Conservation (phyloP, 2,888 invertebrate species). For the Argynnis bischoffii region DNA sequence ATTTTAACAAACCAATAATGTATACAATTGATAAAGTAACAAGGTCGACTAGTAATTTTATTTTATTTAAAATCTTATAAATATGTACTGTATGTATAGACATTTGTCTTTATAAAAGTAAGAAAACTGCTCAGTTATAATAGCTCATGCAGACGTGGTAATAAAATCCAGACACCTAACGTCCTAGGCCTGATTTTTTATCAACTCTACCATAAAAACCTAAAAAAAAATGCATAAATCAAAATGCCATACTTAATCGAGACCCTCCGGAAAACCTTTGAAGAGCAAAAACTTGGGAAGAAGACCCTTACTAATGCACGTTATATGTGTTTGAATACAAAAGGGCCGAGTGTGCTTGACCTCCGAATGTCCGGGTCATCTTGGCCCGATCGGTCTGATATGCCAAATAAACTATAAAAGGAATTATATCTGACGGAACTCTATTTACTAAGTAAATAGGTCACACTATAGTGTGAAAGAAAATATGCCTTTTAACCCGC, state of each 20-base stretch:
- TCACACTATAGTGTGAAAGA: too few relatives aligned
- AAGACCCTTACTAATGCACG: conserved; percentile 74
- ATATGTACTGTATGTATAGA: too few relatives aligned
- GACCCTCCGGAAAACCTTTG: conserved; percentile 44
- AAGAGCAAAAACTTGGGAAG: conserved; percentile 59
- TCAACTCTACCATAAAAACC: conserved; percentile 12
- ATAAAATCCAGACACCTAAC: conserved; percentile 33
- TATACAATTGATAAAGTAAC: too few relatives aligned
- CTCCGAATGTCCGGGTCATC: conserved; percentile 47
- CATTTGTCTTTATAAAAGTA: too few relatives aligned
- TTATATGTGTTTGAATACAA: conserved; percentile 73
- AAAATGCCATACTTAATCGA: conserved; percentile 71
- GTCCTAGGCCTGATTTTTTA: neutral
- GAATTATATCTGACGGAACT: conserved; percentile 25
- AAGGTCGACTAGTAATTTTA: too few relatives aligned
- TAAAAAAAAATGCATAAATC: conserved; percentile 60
- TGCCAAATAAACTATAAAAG: conserved; percentile 36
- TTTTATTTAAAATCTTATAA: too few relatives aligned
- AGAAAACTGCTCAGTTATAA: too few relatives aligned
- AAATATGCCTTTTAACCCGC: too few relatives aligned
- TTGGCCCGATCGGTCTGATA: conserved; percentile 33
- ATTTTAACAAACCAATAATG: too few relatives aligned
- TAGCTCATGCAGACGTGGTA: too few relatives aligned
- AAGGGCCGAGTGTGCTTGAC: conserved; percentile 70
- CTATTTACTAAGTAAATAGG: conserved; percentile 12